Percentiles rank a stretch among this genome's conserved stretches.
Conservation (phyloP, 1,140 invertebrate species). For the Eriocheir sinensis region DNA sequence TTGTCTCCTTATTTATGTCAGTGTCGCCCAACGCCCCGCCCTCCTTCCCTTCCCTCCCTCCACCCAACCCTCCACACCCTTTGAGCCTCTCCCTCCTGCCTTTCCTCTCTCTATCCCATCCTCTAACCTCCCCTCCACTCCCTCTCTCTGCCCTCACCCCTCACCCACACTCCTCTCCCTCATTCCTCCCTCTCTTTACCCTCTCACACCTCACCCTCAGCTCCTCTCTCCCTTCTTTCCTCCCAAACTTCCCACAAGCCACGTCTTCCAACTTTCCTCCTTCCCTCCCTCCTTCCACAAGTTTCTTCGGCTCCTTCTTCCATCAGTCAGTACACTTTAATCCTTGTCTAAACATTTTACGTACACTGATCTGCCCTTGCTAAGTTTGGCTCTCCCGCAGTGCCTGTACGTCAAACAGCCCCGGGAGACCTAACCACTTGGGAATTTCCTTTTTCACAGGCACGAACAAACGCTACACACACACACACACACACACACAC, state of each 20-base stretch:
- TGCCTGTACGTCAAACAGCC: not conserved
- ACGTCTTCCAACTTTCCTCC: not conserved
- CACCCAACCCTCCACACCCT: not conserved
- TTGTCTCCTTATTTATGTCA: constrained; percentile 44
- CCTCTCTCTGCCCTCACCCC: not conserved
- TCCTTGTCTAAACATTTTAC: not conserved
- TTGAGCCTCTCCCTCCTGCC: not conserved
- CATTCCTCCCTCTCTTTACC: not conserved
- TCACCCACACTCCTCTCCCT: not conserved
- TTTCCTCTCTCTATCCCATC: not conserved
- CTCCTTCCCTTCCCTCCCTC: not conserved
- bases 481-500: constrained; percentile 2
- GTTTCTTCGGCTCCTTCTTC: not conserved
- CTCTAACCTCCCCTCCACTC: not conserved
- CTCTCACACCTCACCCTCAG: not conserved
- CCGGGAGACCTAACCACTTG: not conserved
- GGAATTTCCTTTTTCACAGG: no score
- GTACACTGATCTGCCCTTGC: not conserved
- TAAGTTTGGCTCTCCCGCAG: not conserved
- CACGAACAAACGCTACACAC: no score
- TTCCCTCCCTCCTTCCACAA: not conserved
- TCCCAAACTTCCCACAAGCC: constrained; percentile 6
- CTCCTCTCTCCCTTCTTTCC: not conserved
- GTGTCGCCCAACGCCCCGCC: not conserved
- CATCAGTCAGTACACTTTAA: not conserved